These are phyloP conservation scores for Sminthopsis crassicaudata DNA, from an alignment of 2,113 vertebrate genomes.

Conservation along the genomic window DNA sequence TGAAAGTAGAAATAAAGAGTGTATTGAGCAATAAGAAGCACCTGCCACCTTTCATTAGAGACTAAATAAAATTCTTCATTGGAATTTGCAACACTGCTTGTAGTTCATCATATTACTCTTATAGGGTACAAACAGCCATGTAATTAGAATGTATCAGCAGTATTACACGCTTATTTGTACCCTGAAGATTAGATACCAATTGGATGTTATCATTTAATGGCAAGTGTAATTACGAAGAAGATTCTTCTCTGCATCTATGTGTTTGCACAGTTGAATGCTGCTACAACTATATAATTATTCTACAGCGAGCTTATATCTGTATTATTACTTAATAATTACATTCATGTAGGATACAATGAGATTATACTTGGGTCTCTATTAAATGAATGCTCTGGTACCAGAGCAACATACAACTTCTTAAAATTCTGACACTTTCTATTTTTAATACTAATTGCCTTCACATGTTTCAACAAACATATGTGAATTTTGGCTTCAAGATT, in stretches of 20 bases:
- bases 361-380: constrained; percentile 50
- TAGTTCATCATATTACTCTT: constrained; percentile 77
- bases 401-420: constrained; percentile 60
- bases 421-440: constrained; percentile 24
- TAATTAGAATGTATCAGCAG: constrained; percentile 78
- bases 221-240: constrained; percentile 73
- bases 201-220: constrained; percentile 75
- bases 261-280: constrained; percentile 56
- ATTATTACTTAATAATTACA: constrained; percentile 69
- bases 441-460: constrained; percentile 56
- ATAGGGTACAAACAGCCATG: constrained; percentile 76
- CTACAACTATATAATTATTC: constrained; percentile 55
- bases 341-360: constrained; percentile 20
- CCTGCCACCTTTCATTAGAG: constrained; percentile 70
- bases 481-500: constrained; percentile 40
- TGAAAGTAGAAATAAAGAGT: constrained; percentile 62
- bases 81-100: constrained; percentile 75
- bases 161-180: constrained; percentile 76
- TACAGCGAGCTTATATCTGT: constrained; percentile 48
- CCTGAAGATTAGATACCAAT: constrained; percentile 76
- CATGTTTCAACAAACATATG: constrained; percentile 47
- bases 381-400: constrained; percentile 45
- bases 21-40: constrained; percentile 69
- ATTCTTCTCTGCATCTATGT: constrained; percentile 62
- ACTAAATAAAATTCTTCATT: constrained; percentile 73